phyloP scores from a whole-genome alignment of 1,140 invertebrate species.

The Chrysoperla carnea region DNA sequence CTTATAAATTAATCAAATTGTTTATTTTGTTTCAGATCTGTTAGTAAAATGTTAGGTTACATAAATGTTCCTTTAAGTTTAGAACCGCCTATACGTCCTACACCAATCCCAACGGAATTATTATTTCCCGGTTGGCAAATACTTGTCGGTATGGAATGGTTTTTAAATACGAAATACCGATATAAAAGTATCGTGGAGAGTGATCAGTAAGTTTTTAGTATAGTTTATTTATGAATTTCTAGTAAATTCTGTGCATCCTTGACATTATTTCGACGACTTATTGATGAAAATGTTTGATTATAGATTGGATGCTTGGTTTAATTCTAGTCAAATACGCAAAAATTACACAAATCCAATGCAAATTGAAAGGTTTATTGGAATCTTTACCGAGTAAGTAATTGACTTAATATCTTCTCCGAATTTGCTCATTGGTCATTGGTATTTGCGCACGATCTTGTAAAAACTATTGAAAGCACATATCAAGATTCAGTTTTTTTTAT shows the following conservation, averaged over 20 bases:
- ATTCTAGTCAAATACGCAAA: slow-evolving; percentile 44
- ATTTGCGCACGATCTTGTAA: no score
- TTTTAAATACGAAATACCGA: slow-evolving; percentile 32
- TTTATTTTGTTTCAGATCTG: slow-evolving; percentile 8
- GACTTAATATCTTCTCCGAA: neutral
- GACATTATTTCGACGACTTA: slow-evolving; percentile 4
- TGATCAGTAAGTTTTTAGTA: slow-evolving; percentile 34
- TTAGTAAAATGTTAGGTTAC: slow-evolving; percentile 30
- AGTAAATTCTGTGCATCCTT: neutral
- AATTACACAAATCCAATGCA: slow-evolving; percentile 48
- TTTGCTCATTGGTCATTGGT: no score
- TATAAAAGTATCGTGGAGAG: slow-evolving; percentile 32
- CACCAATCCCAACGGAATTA: slow-evolving; percentile 28
- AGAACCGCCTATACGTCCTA: slow-evolving; percentile 22
- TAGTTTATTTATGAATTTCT: slow-evolving; percentile 3
- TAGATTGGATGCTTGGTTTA: slow-evolving; percentile 48
- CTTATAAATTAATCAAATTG: neutral
- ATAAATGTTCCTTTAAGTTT: slow-evolving; percentile 24
- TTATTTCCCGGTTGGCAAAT: slow-evolving; percentile 42
- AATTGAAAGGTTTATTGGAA: slow-evolving; percentile 33
- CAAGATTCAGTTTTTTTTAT: no score
- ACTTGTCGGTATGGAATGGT: slow-evolving; percentile 34
- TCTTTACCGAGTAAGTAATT: slow-evolving; percentile 31
- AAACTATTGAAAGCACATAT: no score
- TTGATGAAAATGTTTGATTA: slow-evolving; percentile 12